These are phyloP conservation scores for Barnardius zonarius DNA, from an alignment of 2,113 vertebrate genomes.

Conservation along the genomic window DNA sequence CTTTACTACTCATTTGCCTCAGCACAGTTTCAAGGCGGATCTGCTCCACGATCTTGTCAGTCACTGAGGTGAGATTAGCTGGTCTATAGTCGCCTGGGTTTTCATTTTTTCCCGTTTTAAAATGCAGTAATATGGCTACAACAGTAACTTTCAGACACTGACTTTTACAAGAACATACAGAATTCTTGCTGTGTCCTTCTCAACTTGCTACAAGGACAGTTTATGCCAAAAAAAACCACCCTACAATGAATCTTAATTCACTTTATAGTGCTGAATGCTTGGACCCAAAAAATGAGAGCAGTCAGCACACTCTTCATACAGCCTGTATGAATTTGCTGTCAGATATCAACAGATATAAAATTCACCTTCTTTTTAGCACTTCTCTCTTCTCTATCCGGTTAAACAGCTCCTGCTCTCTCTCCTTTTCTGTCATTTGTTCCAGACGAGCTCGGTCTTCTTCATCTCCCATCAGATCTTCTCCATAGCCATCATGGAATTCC, in stretches of 20 bases:
- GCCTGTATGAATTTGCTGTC: neutral
- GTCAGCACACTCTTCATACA: neutral
- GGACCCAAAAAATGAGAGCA: neutral
- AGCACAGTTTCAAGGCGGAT: neutral
- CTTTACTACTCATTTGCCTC: neutral
- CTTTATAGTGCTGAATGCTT: neutral
- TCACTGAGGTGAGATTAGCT: neutral
- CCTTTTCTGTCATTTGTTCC: slow-evolving; percentile 99
- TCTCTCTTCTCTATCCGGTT: slow-evolving; percentile 98
- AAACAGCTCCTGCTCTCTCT: slow-evolving; percentile 95
- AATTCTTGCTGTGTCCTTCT: neutral
- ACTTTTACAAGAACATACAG: neutral
- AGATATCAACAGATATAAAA: neutral
- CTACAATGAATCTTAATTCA: neutral
- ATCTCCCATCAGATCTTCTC: slow-evolving; percentile 97
- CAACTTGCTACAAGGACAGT: neutral
- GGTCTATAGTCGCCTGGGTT: neutral
- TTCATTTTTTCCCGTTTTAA: neutral
- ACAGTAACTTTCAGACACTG: neutral
- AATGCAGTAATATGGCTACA: neutral
- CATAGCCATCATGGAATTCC: slow-evolving; percentile 95
- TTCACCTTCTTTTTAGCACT: slow-evolving; percentile 95
- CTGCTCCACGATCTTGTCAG: neutral
- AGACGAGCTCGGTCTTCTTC: slow-evolving; percentile 93
- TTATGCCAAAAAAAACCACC: neutral